Percentiles rank a stretch among this genome's conserved stretches.
These are phyloP conservation scores for Tyrannus savana DNA, from an alignment of 2,113 vertebrate genomes.

Conservation along the genomic window DNA sequence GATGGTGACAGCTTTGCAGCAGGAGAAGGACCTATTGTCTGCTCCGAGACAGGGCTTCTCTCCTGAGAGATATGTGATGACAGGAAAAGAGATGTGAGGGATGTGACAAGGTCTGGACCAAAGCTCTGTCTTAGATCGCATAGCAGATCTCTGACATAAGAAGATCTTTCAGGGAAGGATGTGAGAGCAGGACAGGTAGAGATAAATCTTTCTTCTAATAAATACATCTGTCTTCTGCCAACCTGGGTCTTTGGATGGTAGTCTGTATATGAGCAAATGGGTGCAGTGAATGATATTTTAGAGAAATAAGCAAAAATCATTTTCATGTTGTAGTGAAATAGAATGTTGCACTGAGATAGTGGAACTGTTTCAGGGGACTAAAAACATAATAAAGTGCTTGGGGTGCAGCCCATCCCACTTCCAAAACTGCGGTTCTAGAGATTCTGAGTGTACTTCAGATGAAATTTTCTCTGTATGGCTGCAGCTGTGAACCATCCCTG, in stretches of 20 bases:
- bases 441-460: neutral
- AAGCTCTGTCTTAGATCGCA: neutral
- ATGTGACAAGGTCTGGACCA: rapidly evolving
- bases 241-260: rapidly evolving
- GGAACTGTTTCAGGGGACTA: neutral
- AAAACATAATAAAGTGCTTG: neutral
- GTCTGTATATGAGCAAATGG: neutral
- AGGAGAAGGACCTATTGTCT: neutral
- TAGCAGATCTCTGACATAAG: neutral
- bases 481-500: neutral
- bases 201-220: neutral
- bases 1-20: neutral
- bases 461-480: neutral
- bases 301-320: neutral
- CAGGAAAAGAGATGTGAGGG: neutral
- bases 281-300: neutral
- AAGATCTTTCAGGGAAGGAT: neutral
- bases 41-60: neutral
- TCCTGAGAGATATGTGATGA: neutral
- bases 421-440: neutral
- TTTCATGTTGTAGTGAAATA: neutral
- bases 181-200: neutral
- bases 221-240: neutral
- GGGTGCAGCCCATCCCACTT: neutral
- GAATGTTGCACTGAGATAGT: neutral